Evolutionary conservation across 2,888 invertebrate species (phyloP), one percentile per base, ranked within the genome.

Genomic region (Rhimphoctona megacephalus): DNA sequence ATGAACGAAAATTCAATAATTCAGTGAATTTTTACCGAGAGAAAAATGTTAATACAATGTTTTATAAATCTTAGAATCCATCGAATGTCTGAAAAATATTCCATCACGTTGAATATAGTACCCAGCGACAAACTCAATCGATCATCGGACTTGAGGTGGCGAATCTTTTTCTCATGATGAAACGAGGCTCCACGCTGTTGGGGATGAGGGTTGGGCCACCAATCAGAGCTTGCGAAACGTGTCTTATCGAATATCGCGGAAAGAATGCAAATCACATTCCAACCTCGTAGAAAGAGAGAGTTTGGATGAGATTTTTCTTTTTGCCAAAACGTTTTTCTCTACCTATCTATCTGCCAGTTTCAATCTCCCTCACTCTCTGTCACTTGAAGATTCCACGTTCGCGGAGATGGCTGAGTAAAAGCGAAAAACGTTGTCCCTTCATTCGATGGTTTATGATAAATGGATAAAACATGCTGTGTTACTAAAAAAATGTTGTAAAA

Each of bases 251-350:
- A 86, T 73, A 69, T 80, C 76, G 85, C 79, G 82, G 74, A 78
- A 89, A 88, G 88, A 88, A 90, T 90, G 89, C 87, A 91, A 90
- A 91, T 91, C 88, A 89, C 87, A 90, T 89, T 88, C 86, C 81
- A 86, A 85, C 80, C 70, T 36, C 49, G 82, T 25, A 85, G 17
- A 74, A 79, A 87, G 82, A 70, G 86, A 25, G 74, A 74, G 66
- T 46, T 64, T 61, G 54, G 49, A 74, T 69, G 70, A 25, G 72
- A 77, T 81, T 76, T 84, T 73, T 61, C 57, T 39, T 57, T 61
- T 39, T 17, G 30, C 33, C 67, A 46, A 36, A 36, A 22, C 30
- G 33, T 66, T 52, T 73, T 14, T 39, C 30, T 69, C 57, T 25
- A 8, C 43, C 67, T 46, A 54, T 67, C 17, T 77, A 57, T 54